Conservation (phyloP, 1,140 invertebrate species). For the Neocloeon triangulifer region DNA sequence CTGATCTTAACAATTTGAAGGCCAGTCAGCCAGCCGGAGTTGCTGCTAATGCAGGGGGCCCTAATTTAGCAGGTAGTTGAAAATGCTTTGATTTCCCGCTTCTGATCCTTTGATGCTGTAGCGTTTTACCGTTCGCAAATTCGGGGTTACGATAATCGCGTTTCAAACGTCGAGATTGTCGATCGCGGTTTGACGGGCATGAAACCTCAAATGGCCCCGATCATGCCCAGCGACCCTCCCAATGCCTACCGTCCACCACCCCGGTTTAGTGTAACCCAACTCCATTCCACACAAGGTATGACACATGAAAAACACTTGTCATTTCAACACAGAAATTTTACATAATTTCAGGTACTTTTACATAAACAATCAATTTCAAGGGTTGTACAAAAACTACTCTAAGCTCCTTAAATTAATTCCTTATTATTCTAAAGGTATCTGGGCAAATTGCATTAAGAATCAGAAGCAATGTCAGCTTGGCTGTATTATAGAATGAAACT, state of each 20-base stretch:
- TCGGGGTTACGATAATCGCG: conserved; percentile 12
- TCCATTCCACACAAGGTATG: no score
- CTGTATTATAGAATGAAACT: no score
- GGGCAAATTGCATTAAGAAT: no score
- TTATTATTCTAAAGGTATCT: no score
- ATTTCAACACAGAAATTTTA: no score
- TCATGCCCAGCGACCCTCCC: conserved; percentile 18
- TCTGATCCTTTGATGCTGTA: conserved; percentile 1
- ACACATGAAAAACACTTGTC: no score
- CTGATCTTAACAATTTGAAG: conserved; percentile 15
- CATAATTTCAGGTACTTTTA: no score
- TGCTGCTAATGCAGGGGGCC: conserved; percentile 12
- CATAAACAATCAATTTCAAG: no score
- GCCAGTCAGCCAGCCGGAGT: conserved; percentile 5
- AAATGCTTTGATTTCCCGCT: neutral
- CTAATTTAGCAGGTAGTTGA: conserved; percentile 4
- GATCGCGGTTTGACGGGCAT: conserved; percentile 15
- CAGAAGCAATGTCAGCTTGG: no score
- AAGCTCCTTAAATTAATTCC: no score
- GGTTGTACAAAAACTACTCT: no score
- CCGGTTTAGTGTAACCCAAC: conserved; percentile 17
- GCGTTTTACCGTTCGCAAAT: neutral
- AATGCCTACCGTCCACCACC: conserved; percentile 15
- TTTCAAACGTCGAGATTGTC: conserved; percentile 14
- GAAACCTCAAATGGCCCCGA: conserved; percentile 16